Percentiles rank a stretch among this genome's conserved stretches.
Conservation (phyloP, 2,797 vertebrate species). For the Rhinophrynus dorsalis region DNA sequence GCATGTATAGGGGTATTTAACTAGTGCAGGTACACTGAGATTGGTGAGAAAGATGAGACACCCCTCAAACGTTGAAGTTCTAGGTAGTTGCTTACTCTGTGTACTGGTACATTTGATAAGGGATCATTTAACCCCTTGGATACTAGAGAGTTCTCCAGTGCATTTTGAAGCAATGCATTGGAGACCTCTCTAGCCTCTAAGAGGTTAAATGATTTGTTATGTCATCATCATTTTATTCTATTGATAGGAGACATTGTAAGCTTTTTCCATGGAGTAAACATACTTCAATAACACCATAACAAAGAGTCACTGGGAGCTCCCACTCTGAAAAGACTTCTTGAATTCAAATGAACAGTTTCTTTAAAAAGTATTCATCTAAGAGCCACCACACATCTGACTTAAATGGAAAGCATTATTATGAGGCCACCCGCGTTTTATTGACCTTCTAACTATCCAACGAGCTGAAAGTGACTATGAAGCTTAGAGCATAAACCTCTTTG, state of each 20-base stretch:
- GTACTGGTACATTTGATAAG: too few species aligned
- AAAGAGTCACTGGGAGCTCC: constrained; percentile 35
- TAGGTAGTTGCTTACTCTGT: too few species aligned
- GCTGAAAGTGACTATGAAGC: constrained; percentile 62
- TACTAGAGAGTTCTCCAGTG: too few species aligned
- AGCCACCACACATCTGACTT: constrained; percentile 52
- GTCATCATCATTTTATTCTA: constrained; percentile 39
- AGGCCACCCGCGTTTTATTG: constrained; percentile 72
- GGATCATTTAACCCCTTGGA: too few species aligned
- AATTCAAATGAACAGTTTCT: constrained; percentile 48
- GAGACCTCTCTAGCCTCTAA: too few species aligned
- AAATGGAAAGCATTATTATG: constrained; percentile 56
- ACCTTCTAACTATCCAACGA: constrained; percentile 61
- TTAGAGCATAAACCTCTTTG: constrained; percentile 56
- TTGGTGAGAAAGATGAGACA: too few species aligned
- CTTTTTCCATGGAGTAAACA: constrained; percentile 40
- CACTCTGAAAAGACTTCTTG: constrained; percentile 36
- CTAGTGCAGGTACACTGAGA: too few species aligned
- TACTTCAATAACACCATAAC: constrained; percentile 42
- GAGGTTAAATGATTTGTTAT: constrained; percentile 22
- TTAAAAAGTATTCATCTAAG: constrained; percentile 49
- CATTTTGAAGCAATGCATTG: too few species aligned
- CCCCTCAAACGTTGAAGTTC: too few species aligned
- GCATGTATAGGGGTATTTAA: too few species aligned
- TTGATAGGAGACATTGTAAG: constrained; percentile 23